Evolutionary conservation across 2,888 invertebrate genomes (phyloP), one percentile per base, ranked within the genome.

Genomic region (Polymixis lichenea): DNA sequence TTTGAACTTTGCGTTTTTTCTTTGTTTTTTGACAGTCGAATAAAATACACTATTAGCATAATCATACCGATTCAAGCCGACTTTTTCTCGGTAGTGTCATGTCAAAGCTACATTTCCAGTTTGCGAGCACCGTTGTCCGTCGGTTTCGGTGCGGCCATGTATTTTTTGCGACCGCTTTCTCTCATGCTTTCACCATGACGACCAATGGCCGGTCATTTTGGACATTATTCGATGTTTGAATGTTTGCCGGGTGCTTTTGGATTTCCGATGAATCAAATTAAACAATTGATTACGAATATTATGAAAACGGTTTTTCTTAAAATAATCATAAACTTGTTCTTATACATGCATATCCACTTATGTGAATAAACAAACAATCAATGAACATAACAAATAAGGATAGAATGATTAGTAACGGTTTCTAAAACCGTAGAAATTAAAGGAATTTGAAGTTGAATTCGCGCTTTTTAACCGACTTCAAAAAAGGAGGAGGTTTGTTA

Each of bases 91-190:
- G 32, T 28, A 46, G 60, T 58, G 60, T 70, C 70, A 58, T 58
- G 38, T 56, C 75, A 71, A 75, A 55, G 83, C 53, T 58, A 81
- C 69, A 78, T 79, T 82, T 82, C 87, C 86, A 81, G 88, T 87
- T 89, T 82, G 60, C 75, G 68, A 74, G 77, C 78, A 87, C 86
- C 85, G 88, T 86, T 89, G 87, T 84, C 87, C 66, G 70, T 75
- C 85, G 83, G 87, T 89, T 91, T 88, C 85, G 88, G 86, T 70
- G 83, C 83, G 80, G 77, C 78, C 22, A 43, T 86, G 80, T 83
- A 83, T 93, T 92, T 91, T 92, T 92, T 91, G 89, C 90, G 85
- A 87, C 88, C 80, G 83, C 93, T 94, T 93, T 93, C 93, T 91
- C 93, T 89, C 82, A 80, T 86, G 90, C 93, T 93, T 94, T 93